Percentiles rank a stretch among this genome's conserved stretches.
Evolutionary conservation across 2,113 vertebrate species (phyloP).

Genomic region (Pterophyllum scalare): DNA sequence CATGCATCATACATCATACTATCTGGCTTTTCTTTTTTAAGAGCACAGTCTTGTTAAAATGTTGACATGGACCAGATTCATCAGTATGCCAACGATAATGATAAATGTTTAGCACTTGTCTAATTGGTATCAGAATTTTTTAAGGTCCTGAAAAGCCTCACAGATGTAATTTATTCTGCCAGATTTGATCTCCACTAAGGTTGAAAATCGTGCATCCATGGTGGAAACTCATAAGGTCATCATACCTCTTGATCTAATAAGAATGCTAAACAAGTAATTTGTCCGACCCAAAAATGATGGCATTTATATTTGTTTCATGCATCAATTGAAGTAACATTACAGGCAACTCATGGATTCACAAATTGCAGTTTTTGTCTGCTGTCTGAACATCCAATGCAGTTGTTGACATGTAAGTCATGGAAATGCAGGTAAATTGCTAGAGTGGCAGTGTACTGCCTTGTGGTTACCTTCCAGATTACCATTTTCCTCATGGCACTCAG

Average conservation of each 20-base stretch:
- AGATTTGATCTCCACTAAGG: background rate
- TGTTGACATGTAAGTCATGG: background rate
- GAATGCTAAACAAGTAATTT: background rate
- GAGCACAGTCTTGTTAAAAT: conserved; percentile 4
- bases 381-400: background rate
- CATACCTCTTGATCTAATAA: background rate
- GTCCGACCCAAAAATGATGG: background rate
- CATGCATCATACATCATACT: conserved; percentile 2
- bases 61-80: background rate
- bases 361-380: background rate
- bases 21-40: background rate
- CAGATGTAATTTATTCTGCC: background rate
- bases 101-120: background rate
- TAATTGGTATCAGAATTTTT: background rate
- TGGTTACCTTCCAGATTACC: background rate
- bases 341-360: background rate
- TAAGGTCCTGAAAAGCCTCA: background rate
- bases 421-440: background rate
- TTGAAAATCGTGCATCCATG: background rate
- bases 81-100: conserved; percentile 3
- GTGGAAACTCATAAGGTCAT: background rate
- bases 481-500: background rate
- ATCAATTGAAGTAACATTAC: background rate
- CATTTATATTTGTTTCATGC: background rate
- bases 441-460: background rate